These are phyloP conservation scores for Dendrophyllia cribrosa DNA, from an alignment of 64 coral and sea anemone genomes.

Conservation along the genomic window DNA sequence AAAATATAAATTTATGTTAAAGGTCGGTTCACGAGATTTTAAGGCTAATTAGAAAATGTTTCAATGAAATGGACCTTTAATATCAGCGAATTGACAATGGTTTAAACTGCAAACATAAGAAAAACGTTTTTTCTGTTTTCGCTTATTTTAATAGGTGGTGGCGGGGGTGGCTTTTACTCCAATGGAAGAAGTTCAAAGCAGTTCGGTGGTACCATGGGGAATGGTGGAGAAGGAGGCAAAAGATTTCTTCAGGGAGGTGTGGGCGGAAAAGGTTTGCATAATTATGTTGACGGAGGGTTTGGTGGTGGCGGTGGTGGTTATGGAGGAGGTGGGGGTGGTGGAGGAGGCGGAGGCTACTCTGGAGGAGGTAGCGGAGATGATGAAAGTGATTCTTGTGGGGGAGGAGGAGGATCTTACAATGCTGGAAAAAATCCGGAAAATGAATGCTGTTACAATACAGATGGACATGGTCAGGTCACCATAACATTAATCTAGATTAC, in stretches of 20 bases:
- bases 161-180: slow-evolving; percentile 30
- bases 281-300: background rate
- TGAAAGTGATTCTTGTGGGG: slow-evolving; percentile 9
- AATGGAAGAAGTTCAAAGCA: background rate
- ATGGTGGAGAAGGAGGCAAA: slow-evolving; percentile 35
- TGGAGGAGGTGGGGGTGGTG: background rate
- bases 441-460: slow-evolving; percentile 39
- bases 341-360: slow-evolving; percentile 37
- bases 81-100: too few relatives aligned
- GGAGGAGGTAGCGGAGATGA: slow-evolving; percentile 30
- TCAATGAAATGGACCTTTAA: too few relatives aligned
- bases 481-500: background rate
- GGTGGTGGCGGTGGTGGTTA: slow-evolving; percentile 21
- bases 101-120: background rate
- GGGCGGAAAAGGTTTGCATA: background rate
- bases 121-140: background rate
- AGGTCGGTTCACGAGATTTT: too few relatives aligned
- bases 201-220: background rate
- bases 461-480: slow-evolving; percentile 20
- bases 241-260: slow-evolving; percentile 42
- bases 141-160: background rate
- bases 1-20: too few relatives aligned
- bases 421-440: slow-evolving; percentile 25
- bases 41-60: too few relatives aligned
- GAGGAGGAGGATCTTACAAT: slow-evolving; percentile 55